Percentiles rank a stretch among this genome's conserved stretches.
Evolutionary conservation across 2,113 vertebrate genomes (phyloP).

Genomic region (Prochilodus magdalenae): DNA sequence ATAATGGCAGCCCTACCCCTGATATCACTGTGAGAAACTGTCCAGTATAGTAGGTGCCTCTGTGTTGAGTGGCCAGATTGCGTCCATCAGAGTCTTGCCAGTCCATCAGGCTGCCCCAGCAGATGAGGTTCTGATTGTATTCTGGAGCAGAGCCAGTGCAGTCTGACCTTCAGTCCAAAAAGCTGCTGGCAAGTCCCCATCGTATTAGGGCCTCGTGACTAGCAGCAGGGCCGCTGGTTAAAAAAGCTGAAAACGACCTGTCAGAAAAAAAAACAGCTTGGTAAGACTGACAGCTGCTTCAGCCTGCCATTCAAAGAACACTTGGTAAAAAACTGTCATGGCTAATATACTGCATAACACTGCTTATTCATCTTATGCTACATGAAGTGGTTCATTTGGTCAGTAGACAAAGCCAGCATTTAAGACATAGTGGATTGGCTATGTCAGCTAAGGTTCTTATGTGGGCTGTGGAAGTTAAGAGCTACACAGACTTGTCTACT

Average conservation of each 20-base stretch:
- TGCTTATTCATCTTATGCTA: not conserved
- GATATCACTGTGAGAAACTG: not conserved
- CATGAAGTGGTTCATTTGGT: too few relatives aligned
- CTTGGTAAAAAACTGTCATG: not conserved
- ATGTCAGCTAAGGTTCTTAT: too few relatives aligned
- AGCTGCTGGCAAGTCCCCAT: not conserved
- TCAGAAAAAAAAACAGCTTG: not conserved
- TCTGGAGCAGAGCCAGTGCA: constrained; percentile 34
- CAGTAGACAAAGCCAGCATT: too few relatives aligned
- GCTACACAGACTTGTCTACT: too few relatives aligned
- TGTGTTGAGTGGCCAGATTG: constrained; percentile 1
- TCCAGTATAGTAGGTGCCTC: not conserved
- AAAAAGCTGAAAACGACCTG: not conserved
- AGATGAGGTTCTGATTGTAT: constrained; percentile 37
- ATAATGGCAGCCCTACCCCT: too few relatives aligned
- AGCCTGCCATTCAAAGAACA: not conserved
- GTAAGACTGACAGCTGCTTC: not conserved
- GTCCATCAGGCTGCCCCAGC: not conserved
- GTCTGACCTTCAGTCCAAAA: constrained; percentile 35
- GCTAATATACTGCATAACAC: not conserved
- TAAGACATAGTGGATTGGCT: too few relatives aligned
- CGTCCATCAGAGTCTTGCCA: not conserved
- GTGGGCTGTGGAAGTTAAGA: too few relatives aligned
- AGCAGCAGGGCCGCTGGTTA: not conserved
- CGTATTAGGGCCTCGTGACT: constrained; percentile 16